Base-by-base conservation (phyloP, 2,888 invertebrate genomes). In the Macrophya alboannulata region DNA sequence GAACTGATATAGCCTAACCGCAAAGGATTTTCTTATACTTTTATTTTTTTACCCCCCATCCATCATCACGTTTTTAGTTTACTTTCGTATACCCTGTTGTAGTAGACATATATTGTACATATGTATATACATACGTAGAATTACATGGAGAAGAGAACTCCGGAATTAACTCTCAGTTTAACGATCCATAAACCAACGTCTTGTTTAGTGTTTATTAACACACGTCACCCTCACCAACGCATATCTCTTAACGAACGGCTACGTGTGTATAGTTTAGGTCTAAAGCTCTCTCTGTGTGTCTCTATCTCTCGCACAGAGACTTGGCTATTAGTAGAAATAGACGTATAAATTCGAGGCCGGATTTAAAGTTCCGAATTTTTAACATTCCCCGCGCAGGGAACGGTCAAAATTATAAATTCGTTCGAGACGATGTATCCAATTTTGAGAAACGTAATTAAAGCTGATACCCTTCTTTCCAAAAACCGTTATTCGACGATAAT, bases 111-210 rank as follows among this genome's bases (percentile, higher is more conserved):
- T 12, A 12, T n/a, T n/a, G n/a, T 68, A 68, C 9, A 68, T 37
- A 68, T 31, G 31, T 9, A 68, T 9, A 68, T 17, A 68, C 68
- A 62, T 68, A 55, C 12, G 10, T 55, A 55, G 43, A 2, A 43
- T 8, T 45, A 45, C 12, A 21, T 37, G 68, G 4, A n/a, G n/a
- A 72, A 72, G 43, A 40, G n/a, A 72, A 43, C 74, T 74, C 43
- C 25, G 74, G 74, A 74, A 74, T 74, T 74, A 74, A 74, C 45
- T 74, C 74, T 74, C 74, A 74, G 74, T 45, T 74, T 74, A 43
- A 74, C 74, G 74, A 74, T 74, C 45, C 74, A 74, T 74, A 74
- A 74, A 74, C 74, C 74, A 74, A 74, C 74, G 74, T 74, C 74
- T 74, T 74, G 74, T 74, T 74, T 25, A 43, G 21, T 25, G 74